Evolutionary conservation across 2,888 invertebrate genomes (phyloP).

Genomic region (Tetragnatha montana): DNA sequence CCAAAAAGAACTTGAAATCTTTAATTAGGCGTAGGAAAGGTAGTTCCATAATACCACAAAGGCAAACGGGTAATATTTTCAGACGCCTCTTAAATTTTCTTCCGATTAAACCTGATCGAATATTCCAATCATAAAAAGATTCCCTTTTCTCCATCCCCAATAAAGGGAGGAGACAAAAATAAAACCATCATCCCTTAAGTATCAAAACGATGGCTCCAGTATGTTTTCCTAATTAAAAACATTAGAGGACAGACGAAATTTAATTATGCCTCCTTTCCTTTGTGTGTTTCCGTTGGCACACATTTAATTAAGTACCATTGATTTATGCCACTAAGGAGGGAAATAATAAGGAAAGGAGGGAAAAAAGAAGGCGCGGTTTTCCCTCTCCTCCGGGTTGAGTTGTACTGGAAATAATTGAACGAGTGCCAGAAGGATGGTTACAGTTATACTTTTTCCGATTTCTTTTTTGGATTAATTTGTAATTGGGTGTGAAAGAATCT

Average conservation of each 20-base stretch:
- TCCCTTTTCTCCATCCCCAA: conserved; percentile 1
- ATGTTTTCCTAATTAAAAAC: conserved; percentile 48
- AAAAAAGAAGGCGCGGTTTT: background rate
- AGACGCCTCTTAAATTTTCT: conserved; percentile 12
- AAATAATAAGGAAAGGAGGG: background rate
- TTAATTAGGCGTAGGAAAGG: conserved; percentile 5
- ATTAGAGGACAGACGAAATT: conserved; percentile 40
- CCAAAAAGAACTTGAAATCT: background rate
- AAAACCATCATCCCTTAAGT: conserved; percentile 34
- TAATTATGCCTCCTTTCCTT: conserved; percentile 26
- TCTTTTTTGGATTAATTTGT: conserved; percentile 27
- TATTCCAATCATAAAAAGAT: background rate
- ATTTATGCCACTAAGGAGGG: conserved; percentile 23
- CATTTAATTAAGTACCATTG: conserved; percentile 41
- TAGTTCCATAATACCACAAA: conserved; percentile 9
- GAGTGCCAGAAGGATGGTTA: conserved; percentile 30
- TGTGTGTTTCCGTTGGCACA: conserved; percentile 15
- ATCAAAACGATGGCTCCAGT: conserved; percentile 38
- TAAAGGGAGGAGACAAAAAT: conserved; percentile 11
- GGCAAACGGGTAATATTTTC: conserved; percentile 2
- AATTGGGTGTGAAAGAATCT: conserved; percentile 9
- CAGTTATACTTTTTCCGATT: background rate
- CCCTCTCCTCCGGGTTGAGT: conserved; percentile 22
- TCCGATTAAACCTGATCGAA: conserved; percentile 13
- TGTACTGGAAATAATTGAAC: conserved; percentile 37